These are phyloP conservation scores for Hyperoodon ampullatus DNA, from an alignment of 2,113 vertebrate genomes.

Conservation along the genomic window DNA sequence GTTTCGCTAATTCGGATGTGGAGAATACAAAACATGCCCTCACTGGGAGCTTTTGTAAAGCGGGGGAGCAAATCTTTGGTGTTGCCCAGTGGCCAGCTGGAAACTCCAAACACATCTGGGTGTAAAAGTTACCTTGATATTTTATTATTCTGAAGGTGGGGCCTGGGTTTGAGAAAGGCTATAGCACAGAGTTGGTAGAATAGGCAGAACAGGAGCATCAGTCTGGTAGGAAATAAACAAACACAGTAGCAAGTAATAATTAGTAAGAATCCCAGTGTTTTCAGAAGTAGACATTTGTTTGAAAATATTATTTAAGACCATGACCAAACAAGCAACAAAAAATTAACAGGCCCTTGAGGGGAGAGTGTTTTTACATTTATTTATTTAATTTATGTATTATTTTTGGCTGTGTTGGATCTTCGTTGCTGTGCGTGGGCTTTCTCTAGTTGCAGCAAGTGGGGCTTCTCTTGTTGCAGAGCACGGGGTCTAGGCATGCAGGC, in stretches of 20 bases:
- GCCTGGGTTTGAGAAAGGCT: neutral
- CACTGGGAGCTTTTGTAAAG: neutral
- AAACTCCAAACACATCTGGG: neutral
- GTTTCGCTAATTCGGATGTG: neutral
- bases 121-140: neutral
- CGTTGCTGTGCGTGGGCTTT: no score
- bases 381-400: no score
- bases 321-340: neutral
- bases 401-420: no score
- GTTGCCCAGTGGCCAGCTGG: neutral
- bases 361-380: neutral
- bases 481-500: no score
- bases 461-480: no score
- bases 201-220: rapidly evolving
- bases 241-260: neutral
- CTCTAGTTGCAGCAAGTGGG: no score
- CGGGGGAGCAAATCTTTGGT: neutral
- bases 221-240: neutral
- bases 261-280: neutral
- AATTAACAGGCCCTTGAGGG: neutral
- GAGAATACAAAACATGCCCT: neutral
- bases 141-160: neutral
- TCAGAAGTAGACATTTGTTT: neutral
- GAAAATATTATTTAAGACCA: neutral
- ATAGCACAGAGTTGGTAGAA: neutral